phyloP scores from a whole-genome alignment of 2,797 vertebrate species.

The Tachyglossus aculeatus region DNA sequence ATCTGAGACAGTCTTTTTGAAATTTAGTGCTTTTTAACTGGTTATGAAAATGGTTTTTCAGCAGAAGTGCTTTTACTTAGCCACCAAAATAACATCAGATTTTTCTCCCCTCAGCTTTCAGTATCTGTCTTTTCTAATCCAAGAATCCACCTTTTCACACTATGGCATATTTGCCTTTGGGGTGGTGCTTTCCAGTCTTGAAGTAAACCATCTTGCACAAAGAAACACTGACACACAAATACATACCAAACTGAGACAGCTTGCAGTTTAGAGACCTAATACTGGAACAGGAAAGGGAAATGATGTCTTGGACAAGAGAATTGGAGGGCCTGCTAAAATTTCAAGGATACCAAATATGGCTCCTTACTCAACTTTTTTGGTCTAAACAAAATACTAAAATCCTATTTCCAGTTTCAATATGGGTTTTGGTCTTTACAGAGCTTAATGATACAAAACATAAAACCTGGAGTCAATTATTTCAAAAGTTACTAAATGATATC shows the following conservation, averaged over 20 bases:
- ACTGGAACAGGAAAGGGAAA: slow-evolving; percentile 53
- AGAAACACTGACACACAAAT: slow-evolving; percentile 73
- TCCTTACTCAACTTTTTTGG: slow-evolving; percentile 63
- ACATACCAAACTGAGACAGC: slow-evolving; percentile 67
- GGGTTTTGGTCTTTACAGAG: slow-evolving; percentile 66
- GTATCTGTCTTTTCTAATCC: slow-evolving; percentile 48
- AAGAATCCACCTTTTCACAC: slow-evolving; percentile 59
- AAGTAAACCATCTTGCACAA: slow-evolving; percentile 62
- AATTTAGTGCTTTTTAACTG: slow-evolving; percentile 54
- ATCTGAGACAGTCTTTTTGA: slow-evolving; percentile 48
- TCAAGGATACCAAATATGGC: slow-evolving; percentile 61
- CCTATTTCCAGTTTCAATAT: slow-evolving; percentile 57
- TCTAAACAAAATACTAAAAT: slow-evolving; percentile 41
- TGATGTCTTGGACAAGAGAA: slow-evolving; percentile 57
- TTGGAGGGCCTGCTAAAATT: slow-evolving; percentile 57
- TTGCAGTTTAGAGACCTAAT: slow-evolving; percentile 69
- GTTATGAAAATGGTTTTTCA: slow-evolving; percentile 38
- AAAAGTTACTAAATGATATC: slow-evolving; percentile 26
- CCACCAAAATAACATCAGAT: slow-evolving; percentile 32
- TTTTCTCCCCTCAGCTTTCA: slow-evolving; percentile 40
- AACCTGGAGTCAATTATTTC: slow-evolving; percentile 25
- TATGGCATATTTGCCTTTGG: slow-evolving; percentile 38
- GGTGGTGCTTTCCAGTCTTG: slow-evolving; percentile 57
- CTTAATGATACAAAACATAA: slow-evolving; percentile 40
- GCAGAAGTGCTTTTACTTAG: slow-evolving; percentile 61